phyloP scores from a whole-genome alignment of 2,797 vertebrate genomes.

The Mormyrops attenuatus region DNA sequence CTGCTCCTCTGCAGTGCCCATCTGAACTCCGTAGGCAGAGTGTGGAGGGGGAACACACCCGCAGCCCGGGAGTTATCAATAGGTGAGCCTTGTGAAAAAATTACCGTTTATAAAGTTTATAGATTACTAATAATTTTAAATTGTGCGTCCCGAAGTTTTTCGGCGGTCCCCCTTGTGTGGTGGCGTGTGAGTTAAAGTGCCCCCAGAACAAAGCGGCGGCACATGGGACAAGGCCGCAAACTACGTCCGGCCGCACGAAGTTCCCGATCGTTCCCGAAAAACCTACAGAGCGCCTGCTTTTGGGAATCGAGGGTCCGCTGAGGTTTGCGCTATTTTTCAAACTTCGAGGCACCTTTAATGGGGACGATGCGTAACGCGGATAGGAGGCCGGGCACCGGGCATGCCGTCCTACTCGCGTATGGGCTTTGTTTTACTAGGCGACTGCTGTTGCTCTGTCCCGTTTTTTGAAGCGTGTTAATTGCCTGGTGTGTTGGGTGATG shows the following conservation, averaged over 20 bases:
- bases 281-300: not conserved
- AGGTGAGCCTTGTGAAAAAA: not conserved
- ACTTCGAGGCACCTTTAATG: not conserved
- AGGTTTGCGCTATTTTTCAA: not conserved
- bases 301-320: not conserved
- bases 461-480: not conserved
- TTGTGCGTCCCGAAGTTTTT: not conserved
- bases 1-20: conserved; percentile 40
- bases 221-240: conserved; percentile 75
- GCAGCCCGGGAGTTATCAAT: not conserved
- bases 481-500: not conserved
- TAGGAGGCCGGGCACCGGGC: not conserved
- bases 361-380: not conserved
- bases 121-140: not conserved
- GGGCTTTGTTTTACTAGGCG: not conserved
- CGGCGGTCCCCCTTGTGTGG: conserved; percentile 43
- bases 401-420: not conserved
- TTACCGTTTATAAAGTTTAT: not conserved
- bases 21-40: conserved; percentile 26
- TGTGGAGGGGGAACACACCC: not conserved
- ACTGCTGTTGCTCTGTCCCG: not conserved
- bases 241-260: conserved; percentile 7
- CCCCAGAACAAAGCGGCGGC: conserved; percentile 84
- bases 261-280: not conserved
- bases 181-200: conserved; percentile 76